Evolutionary conservation across 2,888 invertebrate species (phyloP).

Genomic region (Flexamia atlantica): DNA sequence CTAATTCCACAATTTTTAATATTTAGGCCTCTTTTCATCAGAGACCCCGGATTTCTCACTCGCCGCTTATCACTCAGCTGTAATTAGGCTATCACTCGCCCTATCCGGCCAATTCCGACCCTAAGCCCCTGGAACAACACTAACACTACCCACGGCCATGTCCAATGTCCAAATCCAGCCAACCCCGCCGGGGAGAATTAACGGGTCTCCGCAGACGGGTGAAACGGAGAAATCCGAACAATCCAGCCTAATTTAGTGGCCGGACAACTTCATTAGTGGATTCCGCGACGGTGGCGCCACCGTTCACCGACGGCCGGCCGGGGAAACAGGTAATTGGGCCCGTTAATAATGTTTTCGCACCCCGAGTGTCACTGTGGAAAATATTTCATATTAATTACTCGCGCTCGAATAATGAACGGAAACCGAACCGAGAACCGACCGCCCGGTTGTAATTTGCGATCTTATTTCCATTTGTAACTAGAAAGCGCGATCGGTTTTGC

Average conservation of each 20-base stretch:
- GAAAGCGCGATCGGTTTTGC: constrained; percentile 38
- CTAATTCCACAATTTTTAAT: too few relatives aligned
- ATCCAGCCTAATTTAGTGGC: constrained; percentile 17
- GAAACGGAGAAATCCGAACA: constrained; percentile 36
- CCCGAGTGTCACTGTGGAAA: constrained; percentile 2
- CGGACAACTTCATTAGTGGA: constrained; percentile 43
- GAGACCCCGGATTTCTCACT: too few relatives aligned
- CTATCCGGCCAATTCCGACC: neutral
- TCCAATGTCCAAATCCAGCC: neutral
- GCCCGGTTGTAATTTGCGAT: constrained; percentile 15
- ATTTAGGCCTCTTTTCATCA: too few relatives aligned
- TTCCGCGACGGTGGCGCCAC: constrained; percentile 40
- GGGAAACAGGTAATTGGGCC: constrained; percentile 20
- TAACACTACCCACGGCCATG: neutral
- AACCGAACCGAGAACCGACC: neutral
- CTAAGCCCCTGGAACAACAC: neutral
- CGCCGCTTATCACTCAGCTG: too few relatives aligned
- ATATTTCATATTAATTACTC: constrained; percentile 14
- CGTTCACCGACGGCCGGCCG: neutral
- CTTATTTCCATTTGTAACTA: constrained; percentile 42
- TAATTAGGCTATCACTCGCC: neutral
- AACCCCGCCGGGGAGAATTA: neutral
- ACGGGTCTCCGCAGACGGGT: neutral
- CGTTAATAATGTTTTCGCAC: constrained; percentile 46
- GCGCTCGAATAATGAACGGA: constrained; percentile 33